Conservation (phyloP, 2,797 vertebrate species). For the Acropternis orthonyx region DNA sequence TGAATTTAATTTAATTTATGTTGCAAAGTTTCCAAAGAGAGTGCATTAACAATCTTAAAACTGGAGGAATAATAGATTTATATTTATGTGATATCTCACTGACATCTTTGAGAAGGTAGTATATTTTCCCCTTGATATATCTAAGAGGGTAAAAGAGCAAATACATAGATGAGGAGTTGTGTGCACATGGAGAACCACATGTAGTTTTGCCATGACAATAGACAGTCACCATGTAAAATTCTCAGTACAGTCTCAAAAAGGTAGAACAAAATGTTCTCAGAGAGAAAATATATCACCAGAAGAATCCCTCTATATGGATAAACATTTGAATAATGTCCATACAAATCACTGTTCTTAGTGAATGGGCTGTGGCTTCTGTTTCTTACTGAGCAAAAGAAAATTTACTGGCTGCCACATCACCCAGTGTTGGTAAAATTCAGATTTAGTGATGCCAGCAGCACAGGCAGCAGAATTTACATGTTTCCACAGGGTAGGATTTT, state of each 20-base stretch:
- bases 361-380: neutral
- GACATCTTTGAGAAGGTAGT: neutral
- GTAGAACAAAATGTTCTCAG: neutral
- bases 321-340: neutral
- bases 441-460: neutral
- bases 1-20: conserved; percentile 6
- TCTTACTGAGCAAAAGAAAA: conserved; percentile 14
- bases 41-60: neutral
- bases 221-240: neutral
- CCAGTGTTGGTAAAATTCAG: neutral
- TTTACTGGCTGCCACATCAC: neutral
- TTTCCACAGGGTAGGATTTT: conserved; percentile 1
- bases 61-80: neutral
- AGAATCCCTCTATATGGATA: neutral
- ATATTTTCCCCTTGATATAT: neutral
- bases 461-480: neutral
- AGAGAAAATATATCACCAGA: neutral
- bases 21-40: neutral
- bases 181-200: neutral
- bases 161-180: neutral
- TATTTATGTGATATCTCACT: neutral
- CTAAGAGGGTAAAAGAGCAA: neutral
- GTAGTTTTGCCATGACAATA: neutral
- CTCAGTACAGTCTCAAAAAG: neutral
- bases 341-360: neutral